phyloP scores from a whole-genome alignment of 2,797 vertebrate genomes.

The Sebastiscus tertius region DNA sequence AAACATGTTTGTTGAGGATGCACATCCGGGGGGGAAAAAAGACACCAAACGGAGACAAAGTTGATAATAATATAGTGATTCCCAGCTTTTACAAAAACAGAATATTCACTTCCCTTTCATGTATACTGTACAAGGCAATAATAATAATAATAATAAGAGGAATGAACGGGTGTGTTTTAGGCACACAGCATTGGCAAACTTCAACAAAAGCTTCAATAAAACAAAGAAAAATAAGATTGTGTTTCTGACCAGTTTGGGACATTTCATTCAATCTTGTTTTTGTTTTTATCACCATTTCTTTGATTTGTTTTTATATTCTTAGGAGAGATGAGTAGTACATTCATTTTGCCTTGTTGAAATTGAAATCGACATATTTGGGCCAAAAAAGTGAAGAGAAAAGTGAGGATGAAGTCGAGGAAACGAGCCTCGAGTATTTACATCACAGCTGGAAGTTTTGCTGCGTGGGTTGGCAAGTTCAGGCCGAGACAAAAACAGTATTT shows the following conservation, averaged over 20 bases:
- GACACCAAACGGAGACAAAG: conserved; percentile 25
- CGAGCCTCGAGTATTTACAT: conserved; percentile 52
- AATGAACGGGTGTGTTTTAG: conserved; percentile 32
- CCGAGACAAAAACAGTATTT: neutral
- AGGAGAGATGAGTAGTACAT: conserved; percentile 59
- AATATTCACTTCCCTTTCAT: conserved; percentile 65
- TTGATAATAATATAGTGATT: conserved; percentile 53
- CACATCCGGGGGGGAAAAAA: conserved; percentile 39
- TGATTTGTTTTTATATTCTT: conserved; percentile 9
- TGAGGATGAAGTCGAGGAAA: neutral
- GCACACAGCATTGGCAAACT: conserved; percentile 66
- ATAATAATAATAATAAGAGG: conserved; percentile 15
- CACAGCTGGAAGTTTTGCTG: conserved; percentile 29
- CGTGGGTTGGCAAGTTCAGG: conserved; percentile 52
- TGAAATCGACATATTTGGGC: conserved; percentile 27
- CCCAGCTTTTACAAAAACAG: conserved; percentile 56
- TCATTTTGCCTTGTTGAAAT: conserved; percentile 56
- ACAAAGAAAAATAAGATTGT: conserved; percentile 8
- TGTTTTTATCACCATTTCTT: neutral
- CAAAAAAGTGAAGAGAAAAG: neutral
- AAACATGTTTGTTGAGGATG: neutral
- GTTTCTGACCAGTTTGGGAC: neutral
- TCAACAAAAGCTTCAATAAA: conserved; percentile 30
- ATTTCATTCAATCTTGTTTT: neutral
- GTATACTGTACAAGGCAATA: conserved; percentile 56